Percentiles rank a stretch among this genome's conserved stretches.
phyloP scores from a whole-genome alignment of 2,113 vertebrate species.

The Panthera uncia region DNA sequence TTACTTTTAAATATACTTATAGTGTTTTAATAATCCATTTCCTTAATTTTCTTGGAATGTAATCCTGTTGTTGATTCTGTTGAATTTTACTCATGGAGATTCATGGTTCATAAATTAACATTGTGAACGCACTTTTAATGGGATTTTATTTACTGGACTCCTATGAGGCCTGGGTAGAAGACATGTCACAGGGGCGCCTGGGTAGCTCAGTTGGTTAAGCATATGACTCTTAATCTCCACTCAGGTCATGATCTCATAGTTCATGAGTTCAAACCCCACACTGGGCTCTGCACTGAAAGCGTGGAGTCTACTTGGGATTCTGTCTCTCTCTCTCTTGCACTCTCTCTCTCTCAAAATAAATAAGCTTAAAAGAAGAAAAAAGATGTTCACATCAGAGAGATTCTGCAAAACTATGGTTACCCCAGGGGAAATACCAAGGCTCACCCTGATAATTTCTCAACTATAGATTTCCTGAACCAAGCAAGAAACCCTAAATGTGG shows the following conservation, averaged over 20 bases:
- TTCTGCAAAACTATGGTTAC: neutral
- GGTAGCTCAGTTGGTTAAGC: too few species aligned
- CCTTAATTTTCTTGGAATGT: neutral
- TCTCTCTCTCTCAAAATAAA: too few species aligned
- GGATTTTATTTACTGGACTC: neutral
- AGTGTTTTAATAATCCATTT: neutral
- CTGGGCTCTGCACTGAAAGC: too few species aligned
- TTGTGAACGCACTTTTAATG: neutral
- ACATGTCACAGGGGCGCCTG: neutral
- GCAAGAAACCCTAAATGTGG: neutral
- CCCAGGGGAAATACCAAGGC: neutral
- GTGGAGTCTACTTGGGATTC: too few species aligned
- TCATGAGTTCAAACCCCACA: too few species aligned
- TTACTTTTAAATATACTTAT: neutral
- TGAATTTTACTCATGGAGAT: neutral
- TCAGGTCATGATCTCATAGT: too few species aligned
- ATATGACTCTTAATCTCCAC: too few species aligned
- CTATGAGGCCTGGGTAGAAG: neutral
- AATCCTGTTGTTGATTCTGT: neutral
- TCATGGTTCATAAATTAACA: neutral
- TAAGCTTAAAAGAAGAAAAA: too few species aligned
- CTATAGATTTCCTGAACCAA: neutral
- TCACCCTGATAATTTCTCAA: neutral
- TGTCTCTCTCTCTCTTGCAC: too few species aligned
- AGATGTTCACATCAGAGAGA: neutral